Evolutionary conservation across 1,140 invertebrate genomes (phyloP), one percentile per base, ranked within the genome.

Genomic region (Lasaia peninsularis): DNA sequence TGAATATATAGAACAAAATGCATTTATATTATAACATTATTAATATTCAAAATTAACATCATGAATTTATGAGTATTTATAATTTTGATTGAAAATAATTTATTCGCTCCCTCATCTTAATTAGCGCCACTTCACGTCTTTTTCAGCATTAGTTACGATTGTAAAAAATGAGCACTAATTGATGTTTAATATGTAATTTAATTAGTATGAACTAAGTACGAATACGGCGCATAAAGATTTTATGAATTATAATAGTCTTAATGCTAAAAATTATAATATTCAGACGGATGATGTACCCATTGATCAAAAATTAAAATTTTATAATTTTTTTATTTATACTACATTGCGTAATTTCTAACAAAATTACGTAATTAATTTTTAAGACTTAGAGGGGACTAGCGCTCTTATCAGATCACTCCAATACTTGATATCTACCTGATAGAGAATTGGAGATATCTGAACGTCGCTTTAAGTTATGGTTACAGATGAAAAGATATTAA

Each of bases 371-470:
- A 44, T 44, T 44, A 10, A 54, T 37, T 21, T 28, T 20, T 62
- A 71, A 75, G 78, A 80, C 75, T 80, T 77, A 78, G 75, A 73
- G 60, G 69, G 66, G 78, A 79, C 75, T 79, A 78, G 78, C 69
- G 71, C 62, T 70, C 62, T 56, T 73, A 57, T 71, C 62, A 63
- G 63, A 52, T 56, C 53, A 53, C 59, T 58, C 65, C 56, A 59
- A 35, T 37, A 56, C 52, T 50, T 51, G 12, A 50, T 2, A 44
- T 50, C 34, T 24, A 40, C 35, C 35, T 40, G 20, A 10, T 31
- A 28, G n/a, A 44, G 28, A 21, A 52, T 56, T 57, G 55, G 44
- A 69, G 56, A 33, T 37, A 49, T 61, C 59, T 67, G 56, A 64
- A 56, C 54, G 52, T 56, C 60, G 55, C 56, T 51, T 48, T 20